Base-by-base conservation (phyloP, 2,113 vertebrate species). In the Microtus pennsylvanicus region DNA sequence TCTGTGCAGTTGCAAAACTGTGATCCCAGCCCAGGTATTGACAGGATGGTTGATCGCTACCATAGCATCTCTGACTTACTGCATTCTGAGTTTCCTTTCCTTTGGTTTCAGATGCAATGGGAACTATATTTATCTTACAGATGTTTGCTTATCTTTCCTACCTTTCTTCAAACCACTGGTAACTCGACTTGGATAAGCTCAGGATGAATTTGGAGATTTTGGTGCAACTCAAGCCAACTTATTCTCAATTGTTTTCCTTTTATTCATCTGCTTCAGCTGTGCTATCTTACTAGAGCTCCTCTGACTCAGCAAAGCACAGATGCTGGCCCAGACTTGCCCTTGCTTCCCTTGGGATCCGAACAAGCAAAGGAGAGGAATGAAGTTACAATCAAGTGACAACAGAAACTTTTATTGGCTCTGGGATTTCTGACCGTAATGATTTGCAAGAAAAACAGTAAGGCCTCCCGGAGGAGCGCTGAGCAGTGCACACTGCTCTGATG, bases 381-480 rank as follows among this genome's bases (percentile, higher is more conserved):
- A 94, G 17, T 94, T 93, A 95, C 52, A 82, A 93, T 92, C 75
- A 70, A 70, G 50, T 81, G 91, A 94, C 77, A 94, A 45, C 78
- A 93, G 58, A 96, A 91, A 94, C 75, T 94, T 97, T 77, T 28
- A 65, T 76, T 95, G 70, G 70, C 69, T 92, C 77, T 89, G 92
- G 63, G 81, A 74, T 97, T 87, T 90, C 81, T 82, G 63, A 50
- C 82, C 65, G 65, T 96, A 95, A 85, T 96, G 89, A 97, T 87
- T 95, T 72, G 72, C 83, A 91, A 93, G 95, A 95, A 92, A 87
- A 63, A 94, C 95, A 86, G 78, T 52, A 76, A 96, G 90, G 80
- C 85, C 96, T 94, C 97, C 96, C 35, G 0, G 30, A 77, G 90
- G 96, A 90, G 67, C 77, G 38, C 70, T 75, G 58, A 89, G 30